Conservation (phyloP, 2,888 invertebrate genomes). For the Drosophila histrio region DNA sequence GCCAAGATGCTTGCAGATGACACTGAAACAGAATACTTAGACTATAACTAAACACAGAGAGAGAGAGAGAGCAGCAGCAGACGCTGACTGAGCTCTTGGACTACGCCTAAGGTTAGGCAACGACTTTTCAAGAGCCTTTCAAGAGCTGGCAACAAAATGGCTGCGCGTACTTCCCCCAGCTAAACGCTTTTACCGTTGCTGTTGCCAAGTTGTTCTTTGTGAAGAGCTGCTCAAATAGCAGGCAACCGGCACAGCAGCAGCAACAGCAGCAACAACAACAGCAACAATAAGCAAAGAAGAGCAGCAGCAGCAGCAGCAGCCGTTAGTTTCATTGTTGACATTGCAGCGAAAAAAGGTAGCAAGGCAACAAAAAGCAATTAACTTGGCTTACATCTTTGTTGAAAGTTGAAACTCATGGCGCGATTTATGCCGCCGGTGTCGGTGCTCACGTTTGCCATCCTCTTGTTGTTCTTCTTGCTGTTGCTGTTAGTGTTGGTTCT, state of each 20-base stretch:
- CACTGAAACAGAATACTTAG: constrained; percentile 18
- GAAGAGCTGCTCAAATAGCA: constrained; percentile 75
- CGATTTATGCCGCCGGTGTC: constrained; percentile 69
- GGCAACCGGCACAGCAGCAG: constrained; percentile 47
- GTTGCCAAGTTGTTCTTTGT: constrained; percentile 72
- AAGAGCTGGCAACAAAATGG: constrained; percentile 69
- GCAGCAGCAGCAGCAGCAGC: constrained; percentile 12
- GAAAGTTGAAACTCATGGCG: constrained; percentile 76
- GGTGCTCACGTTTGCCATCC: constrained; percentile 1
- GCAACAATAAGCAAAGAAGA: constrained; percentile 9
- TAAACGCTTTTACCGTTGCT: constrained; percentile 51
- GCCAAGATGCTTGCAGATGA: constrained; percentile 31
- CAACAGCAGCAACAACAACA: constrained; percentile 28
- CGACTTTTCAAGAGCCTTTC: constrained; percentile 53
- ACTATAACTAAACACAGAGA: neutral
- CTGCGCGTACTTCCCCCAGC: constrained; percentile 46
- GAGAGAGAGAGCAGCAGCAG: neutral
- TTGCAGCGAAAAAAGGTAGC: constrained; percentile 66
- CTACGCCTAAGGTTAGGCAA: constrained; percentile 64
- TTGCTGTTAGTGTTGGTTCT: constrained; percentile 7
- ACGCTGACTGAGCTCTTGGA: constrained; percentile 41
- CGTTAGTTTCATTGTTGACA: constrained; percentile 78
- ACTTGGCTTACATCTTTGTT: constrained; percentile 79
- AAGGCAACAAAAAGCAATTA: constrained; percentile 77
- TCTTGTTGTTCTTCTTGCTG: neutral